Conservation (phyloP, 37 sponge, comb jelly and placozoan genomes). For the Sycon ciliatum region DNA sequence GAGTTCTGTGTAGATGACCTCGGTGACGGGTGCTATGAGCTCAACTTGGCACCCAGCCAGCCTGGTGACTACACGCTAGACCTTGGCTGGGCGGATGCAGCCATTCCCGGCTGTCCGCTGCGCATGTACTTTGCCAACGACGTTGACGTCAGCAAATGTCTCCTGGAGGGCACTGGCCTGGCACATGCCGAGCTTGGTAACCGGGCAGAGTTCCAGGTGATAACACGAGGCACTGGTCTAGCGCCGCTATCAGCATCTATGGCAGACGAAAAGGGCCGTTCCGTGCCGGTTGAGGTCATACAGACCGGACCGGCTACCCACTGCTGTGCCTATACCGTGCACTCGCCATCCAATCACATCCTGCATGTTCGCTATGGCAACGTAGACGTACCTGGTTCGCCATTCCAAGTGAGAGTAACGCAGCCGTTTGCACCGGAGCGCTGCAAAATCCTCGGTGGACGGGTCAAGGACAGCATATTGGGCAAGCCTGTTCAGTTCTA, state of each 20-base stretch:
- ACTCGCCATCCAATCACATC: too few relatives aligned
- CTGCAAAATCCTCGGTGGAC: conserved; percentile 40
- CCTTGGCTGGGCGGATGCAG: not conserved
- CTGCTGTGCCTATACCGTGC: too few relatives aligned
- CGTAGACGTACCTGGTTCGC: conserved; percentile 63
- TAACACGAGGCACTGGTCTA: too few relatives aligned
- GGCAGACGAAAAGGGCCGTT: too few relatives aligned
- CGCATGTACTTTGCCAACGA: not conserved
- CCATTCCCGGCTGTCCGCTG: not conserved
- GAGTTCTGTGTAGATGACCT: not conserved
- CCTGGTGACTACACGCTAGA: not conserved
- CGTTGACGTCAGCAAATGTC: too few relatives aligned
- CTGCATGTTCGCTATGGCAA: conserved; percentile 44
- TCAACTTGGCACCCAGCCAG: not conserved
- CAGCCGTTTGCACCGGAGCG: conserved; percentile 51
- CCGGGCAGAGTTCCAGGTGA: too few relatives aligned
- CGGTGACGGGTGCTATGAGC: not conserved
- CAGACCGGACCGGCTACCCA: too few relatives aligned
- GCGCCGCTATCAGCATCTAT: too few relatives aligned
- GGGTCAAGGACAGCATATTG: conserved; percentile 20
- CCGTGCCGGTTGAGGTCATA: too few relatives aligned
- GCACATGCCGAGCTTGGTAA: too few relatives aligned
- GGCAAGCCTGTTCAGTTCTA: conserved; percentile 33
- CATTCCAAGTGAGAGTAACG: conserved; percentile 49
- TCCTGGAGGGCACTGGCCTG: too few relatives aligned